Evolutionary conservation across 2,797 vertebrate species (phyloP).

Genomic region (Xenentodon cancila): DNA sequence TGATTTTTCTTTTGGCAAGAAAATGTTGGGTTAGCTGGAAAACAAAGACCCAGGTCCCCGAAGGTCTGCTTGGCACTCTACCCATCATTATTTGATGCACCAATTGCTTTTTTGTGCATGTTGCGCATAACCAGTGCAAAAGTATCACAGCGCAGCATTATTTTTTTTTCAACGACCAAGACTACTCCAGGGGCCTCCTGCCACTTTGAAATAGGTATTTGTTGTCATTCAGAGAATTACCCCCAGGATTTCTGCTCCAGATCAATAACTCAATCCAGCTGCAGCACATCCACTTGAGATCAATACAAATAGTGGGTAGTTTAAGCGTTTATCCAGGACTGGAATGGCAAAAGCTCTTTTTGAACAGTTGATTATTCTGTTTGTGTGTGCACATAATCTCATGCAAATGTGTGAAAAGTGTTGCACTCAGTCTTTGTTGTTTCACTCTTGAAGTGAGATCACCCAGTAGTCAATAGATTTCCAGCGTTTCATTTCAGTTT

Average conservation of each 20-base stretch:
- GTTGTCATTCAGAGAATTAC: constrained; percentile 57
- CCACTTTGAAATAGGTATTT: constrained; percentile 35
- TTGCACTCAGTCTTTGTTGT: constrained; percentile 14
- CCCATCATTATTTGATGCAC: constrained; percentile 55
- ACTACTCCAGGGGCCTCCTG: constrained; percentile 7
- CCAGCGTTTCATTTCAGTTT: not conserved
- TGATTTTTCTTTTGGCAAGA: constrained; percentile 53
- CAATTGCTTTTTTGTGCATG: constrained; percentile 59
- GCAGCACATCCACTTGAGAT: constrained; percentile 54
- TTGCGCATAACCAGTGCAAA: constrained; percentile 27
- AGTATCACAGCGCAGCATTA: constrained; percentile 6
- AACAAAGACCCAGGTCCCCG: constrained; percentile 41
- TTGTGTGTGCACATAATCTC: not conserved
- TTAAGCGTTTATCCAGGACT: constrained; percentile 30
- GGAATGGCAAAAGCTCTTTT: constrained; percentile 1
- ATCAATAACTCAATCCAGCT: constrained; percentile 64
- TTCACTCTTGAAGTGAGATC: not conserved
- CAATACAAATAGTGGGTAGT: constrained; percentile 52
- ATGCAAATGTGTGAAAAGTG: not conserved
- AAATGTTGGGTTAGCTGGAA: constrained; percentile 68
- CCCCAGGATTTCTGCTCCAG: constrained; percentile 45
- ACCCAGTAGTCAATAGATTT: not conserved
- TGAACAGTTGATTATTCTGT: constrained; percentile 5
- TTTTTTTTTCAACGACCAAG: constrained; percentile 23
- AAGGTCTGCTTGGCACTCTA: constrained; percentile 55